Percentiles rank a stretch among this genome's conserved stretches.
Evolutionary conservation across 2,797 vertebrate species (phyloP).

Genomic region (Dryobates pubescens): DNA sequence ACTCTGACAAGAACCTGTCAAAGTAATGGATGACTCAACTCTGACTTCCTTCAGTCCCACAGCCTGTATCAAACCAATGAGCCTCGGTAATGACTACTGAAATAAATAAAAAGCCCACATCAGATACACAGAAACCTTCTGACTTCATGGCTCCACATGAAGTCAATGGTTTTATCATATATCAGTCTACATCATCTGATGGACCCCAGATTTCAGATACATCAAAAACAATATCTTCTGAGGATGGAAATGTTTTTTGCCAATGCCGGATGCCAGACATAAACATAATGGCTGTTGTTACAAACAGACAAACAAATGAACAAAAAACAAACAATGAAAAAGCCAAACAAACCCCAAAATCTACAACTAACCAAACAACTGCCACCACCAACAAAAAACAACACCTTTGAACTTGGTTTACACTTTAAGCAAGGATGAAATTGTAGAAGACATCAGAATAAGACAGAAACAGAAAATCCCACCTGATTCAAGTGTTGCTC

Average conservation of each 20-base stretch:
- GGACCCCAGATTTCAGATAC: background rate
- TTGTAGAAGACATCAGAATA: background rate
- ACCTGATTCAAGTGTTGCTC: background rate
- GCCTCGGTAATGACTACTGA: background rate
- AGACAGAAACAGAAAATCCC: background rate
- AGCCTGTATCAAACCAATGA: background rate
- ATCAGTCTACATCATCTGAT: background rate
- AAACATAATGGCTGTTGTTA: background rate
- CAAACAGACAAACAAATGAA: too few species aligned
- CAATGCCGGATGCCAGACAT: background rate
- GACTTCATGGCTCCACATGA: background rate
- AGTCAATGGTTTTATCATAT: background rate
- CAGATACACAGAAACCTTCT: background rate
- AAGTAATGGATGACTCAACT: background rate
- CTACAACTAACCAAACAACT: too few species aligned
- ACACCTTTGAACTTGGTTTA: too few species aligned
- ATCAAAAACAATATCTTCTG: background rate
- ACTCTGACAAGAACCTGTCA: background rate
- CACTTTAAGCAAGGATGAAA: background rate
- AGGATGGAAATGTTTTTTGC: background rate
- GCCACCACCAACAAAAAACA: too few species aligned
- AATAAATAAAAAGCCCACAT: background rate
- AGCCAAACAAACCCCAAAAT: too few species aligned
- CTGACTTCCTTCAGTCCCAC: background rate
- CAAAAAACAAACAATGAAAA: too few species aligned